Conservation (phyloP, 2,888 invertebrate genomes). For the Sesia apiformis region DNA sequence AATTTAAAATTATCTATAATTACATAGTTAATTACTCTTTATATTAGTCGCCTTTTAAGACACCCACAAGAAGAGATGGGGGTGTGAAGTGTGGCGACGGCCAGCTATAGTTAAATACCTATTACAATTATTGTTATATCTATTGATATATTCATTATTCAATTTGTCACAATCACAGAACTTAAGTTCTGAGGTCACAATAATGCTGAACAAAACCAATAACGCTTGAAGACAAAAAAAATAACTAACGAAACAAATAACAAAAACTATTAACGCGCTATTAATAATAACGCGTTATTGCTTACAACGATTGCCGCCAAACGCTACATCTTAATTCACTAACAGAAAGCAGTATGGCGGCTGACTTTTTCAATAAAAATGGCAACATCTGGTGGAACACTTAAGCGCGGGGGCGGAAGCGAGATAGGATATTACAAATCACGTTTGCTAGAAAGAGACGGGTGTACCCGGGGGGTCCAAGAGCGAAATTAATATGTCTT, state of each 20-base stretch:
- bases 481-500: slow-evolving; percentile 69
- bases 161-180: no score
- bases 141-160: no score
- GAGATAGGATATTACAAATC: slow-evolving; percentile 26
- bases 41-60: no score
- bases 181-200: no score
- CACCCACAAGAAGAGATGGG: no score
- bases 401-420: slow-evolving; percentile 57
- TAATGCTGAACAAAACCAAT: neutral
- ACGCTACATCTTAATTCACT: slow-evolving; percentile 69
- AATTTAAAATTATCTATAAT: no score
- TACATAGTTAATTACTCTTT: no score
- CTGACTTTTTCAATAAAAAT: slow-evolving; percentile 71
- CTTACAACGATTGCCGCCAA: slow-evolving; percentile 31
- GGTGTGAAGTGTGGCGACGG: no score
- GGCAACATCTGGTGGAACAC: slow-evolving; percentile 65
- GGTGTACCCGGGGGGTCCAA: slow-evolving; percentile 28
- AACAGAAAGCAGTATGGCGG: slow-evolving; percentile 52
- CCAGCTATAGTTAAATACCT: no score
- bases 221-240: slow-evolving; percentile 4
- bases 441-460: neutral
- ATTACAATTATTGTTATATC: no score
- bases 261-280: slow-evolving; percentile 26
- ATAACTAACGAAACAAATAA: slow-evolving; percentile 20
- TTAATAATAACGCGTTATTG: slow-evolving; percentile 26